phyloP scores from a whole-genome alignment of 2,797 vertebrate genomes.

The Schizothorax lantsangensis region DNA sequence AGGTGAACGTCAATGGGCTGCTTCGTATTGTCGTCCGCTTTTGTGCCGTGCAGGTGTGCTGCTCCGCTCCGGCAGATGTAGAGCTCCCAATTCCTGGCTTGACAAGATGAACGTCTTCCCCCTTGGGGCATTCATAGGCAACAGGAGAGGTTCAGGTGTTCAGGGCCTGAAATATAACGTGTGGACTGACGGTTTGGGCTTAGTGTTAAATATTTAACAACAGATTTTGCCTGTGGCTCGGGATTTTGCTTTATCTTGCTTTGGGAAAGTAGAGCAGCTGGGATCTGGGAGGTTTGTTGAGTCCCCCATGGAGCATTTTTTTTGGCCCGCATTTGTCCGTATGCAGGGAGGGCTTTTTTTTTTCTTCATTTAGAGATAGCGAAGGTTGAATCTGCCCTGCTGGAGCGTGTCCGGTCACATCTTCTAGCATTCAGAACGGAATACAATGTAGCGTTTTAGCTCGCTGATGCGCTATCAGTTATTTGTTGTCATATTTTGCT shows the following conservation, averaged over 20 bases:
- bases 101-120: constrained; percentile 74
- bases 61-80: constrained; percentile 64
- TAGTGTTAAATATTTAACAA: constrained; percentile 44
- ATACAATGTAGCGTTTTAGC: constrained; percentile 78
- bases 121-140: constrained; percentile 30
- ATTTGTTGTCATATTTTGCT: constrained; percentile 74
- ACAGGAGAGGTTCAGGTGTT: constrained; percentile 42
- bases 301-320: constrained; percentile 31
- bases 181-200: constrained; percentile 22
- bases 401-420: constrained; percentile 73
- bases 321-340: constrained; percentile 35
- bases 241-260: constrained; percentile 32
- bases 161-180: not conserved
- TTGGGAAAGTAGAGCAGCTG: constrained; percentile 43
- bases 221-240: constrained; percentile 33
- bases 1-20: constrained; percentile 69
- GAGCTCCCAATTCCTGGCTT: constrained; percentile 60
- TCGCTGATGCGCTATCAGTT: constrained; percentile 66
- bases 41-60: constrained; percentile 78
- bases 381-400: constrained; percentile 44
- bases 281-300: constrained; percentile 46
- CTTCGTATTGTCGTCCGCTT: constrained; percentile 66
- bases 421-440: constrained; percentile 66
- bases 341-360: constrained; percentile 34
- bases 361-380: constrained; percentile 59